Evolutionary conservation across 2,797 vertebrate genomes (phyloP), one percentile per base, ranked within the genome.

Genomic region (Ctenopoma kingsleyae): DNA sequence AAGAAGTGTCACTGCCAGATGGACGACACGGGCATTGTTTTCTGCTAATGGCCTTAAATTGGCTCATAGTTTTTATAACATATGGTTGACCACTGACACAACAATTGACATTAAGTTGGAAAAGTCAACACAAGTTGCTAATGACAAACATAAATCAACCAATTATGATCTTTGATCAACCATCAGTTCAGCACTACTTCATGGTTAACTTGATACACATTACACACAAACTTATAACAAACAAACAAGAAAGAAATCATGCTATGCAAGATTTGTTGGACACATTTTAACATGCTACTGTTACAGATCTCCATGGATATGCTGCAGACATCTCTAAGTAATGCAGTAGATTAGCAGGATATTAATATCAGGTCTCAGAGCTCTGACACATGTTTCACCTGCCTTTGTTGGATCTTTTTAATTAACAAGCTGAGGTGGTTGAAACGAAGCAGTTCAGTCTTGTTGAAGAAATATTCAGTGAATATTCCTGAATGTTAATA

Each of bases 1-100:
- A 75, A 20, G 56, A 46, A 51, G 59, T 70, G 60, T 66, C 46
- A 2, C 44, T 49, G 70, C 67, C 84, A 81, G 77, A 85, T 80
- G 71, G 82, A 76, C 46, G 13, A 67, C 43, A 54, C 8, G 3
- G 50, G 56, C 43, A 71, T 67, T 73, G 56, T 76, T 76, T 67
- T 43, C 52, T 36, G 22, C 27, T 43, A 67, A 72, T 17, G 40
- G 53, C 60, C 55, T 55, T 36, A 77, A 51, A 72, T 55, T 67
- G 52, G 59, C 69, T 77, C 49, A n/a, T 48, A 22, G 50, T 27
- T 65, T 77, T 72, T 27, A 35, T 71, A 69, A 54, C 52, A 72
- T 59, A 70, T 52, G 54, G 69, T 65, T 63, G 43, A 61, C 51
- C 19, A 52, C 61, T 71, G 76, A 82, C 38, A 77, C 25, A 16